Base-by-base conservation (phyloP, 2,797 vertebrate genomes). In the Etheostoma perlongum region DNA sequence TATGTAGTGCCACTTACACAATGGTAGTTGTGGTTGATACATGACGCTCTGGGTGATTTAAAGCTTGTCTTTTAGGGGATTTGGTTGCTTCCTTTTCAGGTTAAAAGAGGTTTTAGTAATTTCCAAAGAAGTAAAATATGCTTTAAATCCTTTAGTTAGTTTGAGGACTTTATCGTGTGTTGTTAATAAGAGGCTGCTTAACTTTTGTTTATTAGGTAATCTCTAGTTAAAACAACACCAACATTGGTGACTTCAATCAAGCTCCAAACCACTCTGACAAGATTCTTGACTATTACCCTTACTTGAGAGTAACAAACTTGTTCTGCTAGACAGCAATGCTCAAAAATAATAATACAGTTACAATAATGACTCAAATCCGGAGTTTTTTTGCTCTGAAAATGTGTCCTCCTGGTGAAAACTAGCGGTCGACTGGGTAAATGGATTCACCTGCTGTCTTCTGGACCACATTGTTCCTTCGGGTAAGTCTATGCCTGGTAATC, bases 1-100 rank as follows among this genome's bases (percentile, higher is more conserved):
- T 95, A 93, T 0, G 94, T 93, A 85, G 18, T 1, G 2, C 42
- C 23, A 8, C 61, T 15, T 18, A 15, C 4, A 23, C 14, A 52
- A 4, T 2, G 15, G 7, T 27, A 2, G 6, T 1, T 68, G 65
- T 49, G 67, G 62, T 54, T 81, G 64, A 42, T 11, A 53, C 4
- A 2, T 42, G 44, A 67, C 4, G 36, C 16, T 23, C 2, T 25
- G 15, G 23, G 15, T 54, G 2, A 9, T 21, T 15, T 2, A n/a
- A 15, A n/a, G 12, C 33, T n/a, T 15, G 1, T 40, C 18, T 54
- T 61, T 47, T 5, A 46, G 60, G 44, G 48, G 10, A 16, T 79
- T 67, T 67, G 2, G 21, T 13, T 7, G 12, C 16, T 53, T 46
- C 0, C 4, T 33, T 47, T 23, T 19, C 18, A 11, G 15, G 7